These are phyloP conservation scores for Pollenia amentaria DNA, from an alignment of 2,888 invertebrate species.

Conservation along the genomic window DNA sequence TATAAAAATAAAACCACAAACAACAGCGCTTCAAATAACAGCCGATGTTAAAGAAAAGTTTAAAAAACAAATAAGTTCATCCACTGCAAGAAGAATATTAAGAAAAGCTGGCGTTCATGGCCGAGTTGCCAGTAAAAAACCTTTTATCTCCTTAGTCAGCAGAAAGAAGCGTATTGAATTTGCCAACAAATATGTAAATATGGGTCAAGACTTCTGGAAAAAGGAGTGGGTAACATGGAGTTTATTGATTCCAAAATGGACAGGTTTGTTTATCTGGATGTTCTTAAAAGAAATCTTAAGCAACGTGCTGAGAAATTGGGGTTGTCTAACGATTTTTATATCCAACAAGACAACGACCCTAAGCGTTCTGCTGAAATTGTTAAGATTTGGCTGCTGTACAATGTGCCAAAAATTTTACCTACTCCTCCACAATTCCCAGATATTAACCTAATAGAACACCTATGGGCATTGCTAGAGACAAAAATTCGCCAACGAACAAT, in stretches of 20 bases:
- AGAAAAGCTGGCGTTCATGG: constrained; percentile 22
- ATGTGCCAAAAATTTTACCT: constrained; percentile 7
- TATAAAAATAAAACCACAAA: constrained; percentile 17
- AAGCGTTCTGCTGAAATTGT: neutral
- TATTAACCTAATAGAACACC: constrained; percentile 8
- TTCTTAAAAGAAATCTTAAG: no score
- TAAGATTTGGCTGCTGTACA: neutral
- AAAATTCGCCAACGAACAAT: neutral
- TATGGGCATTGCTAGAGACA: constrained; percentile 9
- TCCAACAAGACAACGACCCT: neutral
- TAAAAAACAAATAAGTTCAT: constrained; percentile 3
- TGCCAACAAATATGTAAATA: constrained; percentile 6
- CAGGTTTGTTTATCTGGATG: no score
- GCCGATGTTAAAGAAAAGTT: constrained; percentile 10
- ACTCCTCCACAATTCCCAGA: constrained; percentile 20
- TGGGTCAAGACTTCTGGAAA: neutral
- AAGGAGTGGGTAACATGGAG: no score
- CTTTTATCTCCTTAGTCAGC: neutral
- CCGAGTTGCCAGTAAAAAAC: constrained; percentile 3
- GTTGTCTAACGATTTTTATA: constrained; percentile 1
- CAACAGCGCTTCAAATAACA: constrained; percentile 13
- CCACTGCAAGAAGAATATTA: constrained; percentile 24
- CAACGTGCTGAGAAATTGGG: constrained; percentile 7
- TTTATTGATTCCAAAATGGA: no score
- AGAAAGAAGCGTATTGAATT: neutral